Base-by-base conservation (phyloP, 2,113 vertebrate genomes). In the Cryptotis parvus region DNA sequence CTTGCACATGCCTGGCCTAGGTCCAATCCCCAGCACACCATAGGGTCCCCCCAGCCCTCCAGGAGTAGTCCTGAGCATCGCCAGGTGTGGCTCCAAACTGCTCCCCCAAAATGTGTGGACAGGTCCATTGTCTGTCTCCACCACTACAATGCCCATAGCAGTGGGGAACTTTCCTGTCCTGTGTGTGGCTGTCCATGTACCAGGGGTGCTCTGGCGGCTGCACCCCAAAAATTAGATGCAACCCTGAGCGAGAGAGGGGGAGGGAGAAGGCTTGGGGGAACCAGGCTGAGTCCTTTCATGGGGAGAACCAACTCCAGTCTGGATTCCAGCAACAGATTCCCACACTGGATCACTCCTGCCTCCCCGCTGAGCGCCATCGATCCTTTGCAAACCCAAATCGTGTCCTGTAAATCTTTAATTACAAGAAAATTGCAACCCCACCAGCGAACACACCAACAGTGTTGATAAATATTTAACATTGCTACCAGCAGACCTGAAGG, bases 341-440 rank as follows among this genome's bases (percentile, higher is more conserved):
- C 61, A 74, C 43, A 74, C 55, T 72, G 76, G 66, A 41, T 77
- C 85, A 75, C 84, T 80, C 68, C 31, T 74, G 75, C 55, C 75
- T 43, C 20, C 37, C n/a, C 95, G 96, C 81, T 96, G 94, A 96
- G 96, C 93, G 82, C 81, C 16, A 45, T 92, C 95, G 76, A 77
- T 78, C 91, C 96, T 83, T 55, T 31, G 43, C 69, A 96, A 96
- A 95, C 85, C 96, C 94, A n/a, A 96, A 93, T 90, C 16, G 85
- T 77, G 96, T 96, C 96, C 96, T 91, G 96, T 98, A 97, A 98
- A 98, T 97, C 96, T 97, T 98, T 98, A 97, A 98, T 97, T 97
- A 97, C 96, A 96, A 95, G 96, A 95, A 97, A 97, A 97, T 91
- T 91, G 97, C 97, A 92, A 65, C 96, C 94, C 96, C 58, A 96